Base-by-base conservation (phyloP, 2,113 vertebrate species). In the Dromaius novaehollandiae region DNA sequence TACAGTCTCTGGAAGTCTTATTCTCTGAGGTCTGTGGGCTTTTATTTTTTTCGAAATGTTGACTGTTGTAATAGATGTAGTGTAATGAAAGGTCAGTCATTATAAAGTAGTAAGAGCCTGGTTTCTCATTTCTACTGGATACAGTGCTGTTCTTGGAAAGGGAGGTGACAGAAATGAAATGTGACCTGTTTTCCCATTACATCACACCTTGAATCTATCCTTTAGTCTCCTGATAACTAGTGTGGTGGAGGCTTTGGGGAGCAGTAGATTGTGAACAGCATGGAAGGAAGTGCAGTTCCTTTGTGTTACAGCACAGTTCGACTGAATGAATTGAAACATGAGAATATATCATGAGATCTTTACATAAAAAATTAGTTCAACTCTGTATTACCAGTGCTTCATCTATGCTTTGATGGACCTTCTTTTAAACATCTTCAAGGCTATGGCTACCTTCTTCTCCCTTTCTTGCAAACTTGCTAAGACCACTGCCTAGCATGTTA, bases 21-120 rank as follows among this genome's bases (percentile, higher is more conserved):
- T 11, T 3, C 6, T 70, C 55, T 68, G 7, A 8, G 68, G 36
- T 12, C 28, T 0, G 0, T 32, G 22, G 34, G 11, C 0, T 25
- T 71, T 81, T 68, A 38, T 1, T 19, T 17, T 56, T 77, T 76
- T 76, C 11, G 58, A 3, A 61, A 16, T 30, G 4, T 13, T 28
- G 8, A 8, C 4, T 48, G 5, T 40, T 38, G 1, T 25, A 13
- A 15, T 28, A 34, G 18, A 3, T 63, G 3, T 64, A 30, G 6
- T 30, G 3, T 17, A 56, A 18, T 21, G 10, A 84, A n/a, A 61
- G 17, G 66, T 82, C 6, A 22, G 11, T 48, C 87, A 25, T n/a
- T 60, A 25, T 30, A 1, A n/a, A n/a, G 2, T 22, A 22, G 32
- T 42, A 55, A 46, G 20, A 81, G 16, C 28, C 22, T 12, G 6